These are phyloP conservation scores for Chlamydotis undulata DNA, from an alignment of 2,113 vertebrate species.

Conservation along the genomic window DNA sequence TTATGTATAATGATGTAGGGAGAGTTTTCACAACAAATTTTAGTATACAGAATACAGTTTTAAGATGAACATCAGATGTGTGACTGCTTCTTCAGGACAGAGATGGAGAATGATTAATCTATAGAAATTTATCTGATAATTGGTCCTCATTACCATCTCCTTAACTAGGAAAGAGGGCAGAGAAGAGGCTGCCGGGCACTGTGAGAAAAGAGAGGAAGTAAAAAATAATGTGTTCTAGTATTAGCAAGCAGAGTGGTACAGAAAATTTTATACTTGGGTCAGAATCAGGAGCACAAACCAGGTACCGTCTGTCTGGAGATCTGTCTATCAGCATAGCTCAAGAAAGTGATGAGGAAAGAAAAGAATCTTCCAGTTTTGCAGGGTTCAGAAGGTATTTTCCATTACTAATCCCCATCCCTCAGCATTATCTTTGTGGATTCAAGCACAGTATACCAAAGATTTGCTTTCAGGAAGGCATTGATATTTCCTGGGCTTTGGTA, in stretches of 20 bases:
- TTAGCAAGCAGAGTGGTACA: background rate
- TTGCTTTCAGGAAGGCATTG: background rate
- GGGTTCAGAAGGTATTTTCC: background rate
- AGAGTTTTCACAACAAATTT: background rate
- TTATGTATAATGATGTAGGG: background rate
- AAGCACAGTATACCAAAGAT: background rate
- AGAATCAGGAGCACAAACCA: background rate
- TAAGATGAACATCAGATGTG: background rate
- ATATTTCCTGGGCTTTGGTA: background rate
- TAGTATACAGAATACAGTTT: background rate
- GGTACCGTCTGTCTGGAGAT: background rate
- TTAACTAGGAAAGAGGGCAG: background rate
- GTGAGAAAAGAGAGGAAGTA: background rate
- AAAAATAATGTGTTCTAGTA: background rate
- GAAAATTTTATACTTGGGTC: background rate
- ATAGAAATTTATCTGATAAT: background rate
- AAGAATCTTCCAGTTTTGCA: background rate
- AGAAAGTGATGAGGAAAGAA: background rate
- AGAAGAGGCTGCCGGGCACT: background rate
- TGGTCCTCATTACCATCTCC: background rate
- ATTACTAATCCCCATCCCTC: background rate
- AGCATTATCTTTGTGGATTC: background rate
- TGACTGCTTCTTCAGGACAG: background rate
- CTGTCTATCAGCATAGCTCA: background rate
- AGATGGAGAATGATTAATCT: background rate